These are phyloP conservation scores for Lycodopsis pacificus DNA, from an alignment of 2,797 vertebrate genomes.

Conservation along the genomic window DNA sequence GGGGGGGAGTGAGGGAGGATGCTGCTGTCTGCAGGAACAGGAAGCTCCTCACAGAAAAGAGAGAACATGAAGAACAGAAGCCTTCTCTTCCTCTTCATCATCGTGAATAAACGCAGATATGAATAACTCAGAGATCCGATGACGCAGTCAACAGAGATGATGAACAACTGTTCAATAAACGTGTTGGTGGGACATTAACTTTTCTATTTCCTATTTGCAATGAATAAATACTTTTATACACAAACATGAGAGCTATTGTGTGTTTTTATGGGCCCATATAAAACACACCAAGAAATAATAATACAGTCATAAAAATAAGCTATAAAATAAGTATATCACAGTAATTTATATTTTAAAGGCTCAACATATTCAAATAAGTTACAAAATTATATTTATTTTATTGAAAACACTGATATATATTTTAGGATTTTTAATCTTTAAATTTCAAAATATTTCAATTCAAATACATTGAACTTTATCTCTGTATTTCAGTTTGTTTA, in stretches of 20 bases:
- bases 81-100: too few relatives aligned
- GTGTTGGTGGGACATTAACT: neutral
- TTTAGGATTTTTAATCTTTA: too few relatives aligned
- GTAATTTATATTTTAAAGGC: neutral
- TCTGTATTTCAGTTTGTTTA: neutral
- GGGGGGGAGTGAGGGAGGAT: neutral
- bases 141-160: neutral
- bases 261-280: neutral
- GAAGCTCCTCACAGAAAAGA: neutral
- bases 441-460: neutral
- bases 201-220: too few relatives aligned
- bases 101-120: neutral
- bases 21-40: slow-evolving; percentile 7
- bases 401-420: neutral
- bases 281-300: too few relatives aligned
- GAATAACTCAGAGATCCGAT: too few relatives aligned
- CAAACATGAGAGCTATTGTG: neutral
- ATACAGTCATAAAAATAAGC: too few relatives aligned
- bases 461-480: neutral
- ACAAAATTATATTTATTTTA: neutral
- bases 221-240: neutral
- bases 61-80: neutral
- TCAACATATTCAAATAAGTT: neutral
- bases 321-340: neutral
- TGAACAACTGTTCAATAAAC: neutral